phyloP scores from a whole-genome alignment of 2,797 vertebrate genomes.

The Lagocephalus sceleratus region DNA sequence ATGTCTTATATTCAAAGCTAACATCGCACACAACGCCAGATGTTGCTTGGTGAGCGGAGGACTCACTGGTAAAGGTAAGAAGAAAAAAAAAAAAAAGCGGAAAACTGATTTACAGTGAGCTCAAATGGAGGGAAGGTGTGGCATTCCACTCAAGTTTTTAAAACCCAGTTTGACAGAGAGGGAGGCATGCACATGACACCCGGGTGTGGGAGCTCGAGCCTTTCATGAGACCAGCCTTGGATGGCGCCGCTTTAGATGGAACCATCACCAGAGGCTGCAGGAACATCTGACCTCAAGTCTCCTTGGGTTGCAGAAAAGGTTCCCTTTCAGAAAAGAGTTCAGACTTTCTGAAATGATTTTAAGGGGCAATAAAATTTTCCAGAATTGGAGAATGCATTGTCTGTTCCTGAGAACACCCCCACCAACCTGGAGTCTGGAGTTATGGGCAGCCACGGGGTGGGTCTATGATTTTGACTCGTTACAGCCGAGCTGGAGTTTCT shows the following conservation, averaged over 20 bases:
- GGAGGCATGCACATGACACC: conserved; percentile 62
- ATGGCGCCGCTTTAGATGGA: conserved; percentile 5
- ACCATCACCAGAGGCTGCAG: not conserved
- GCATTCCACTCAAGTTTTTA: conserved; percentile 41
- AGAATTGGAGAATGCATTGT: too few relatives aligned
- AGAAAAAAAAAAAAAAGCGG: conserved; percentile 21
- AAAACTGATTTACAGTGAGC: conserved; percentile 11
- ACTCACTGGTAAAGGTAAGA: not conserved
- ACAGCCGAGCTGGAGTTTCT: too few relatives aligned
- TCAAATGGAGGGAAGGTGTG: conserved; percentile 33
- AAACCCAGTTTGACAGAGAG: conserved; percentile 62
- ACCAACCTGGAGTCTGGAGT: too few relatives aligned
- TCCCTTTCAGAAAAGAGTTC: not conserved
- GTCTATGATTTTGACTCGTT: too few relatives aligned
- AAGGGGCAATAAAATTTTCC: too few relatives aligned
- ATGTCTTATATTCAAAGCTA: too few relatives aligned
- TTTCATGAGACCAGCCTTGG: conserved; percentile 59
- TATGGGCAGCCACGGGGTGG: too few relatives aligned
- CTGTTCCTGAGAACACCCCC: too few relatives aligned
- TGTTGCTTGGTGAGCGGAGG: too few relatives aligned
- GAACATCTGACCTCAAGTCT: conserved; percentile 8
- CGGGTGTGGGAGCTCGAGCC: conserved; percentile 47
- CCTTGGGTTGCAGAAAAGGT: not conserved
- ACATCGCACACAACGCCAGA: too few relatives aligned
- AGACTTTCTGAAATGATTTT: too few relatives aligned